Base-by-base conservation (phyloP, 2,797 vertebrate species). In the Geotrypetes seraphini region DNA sequence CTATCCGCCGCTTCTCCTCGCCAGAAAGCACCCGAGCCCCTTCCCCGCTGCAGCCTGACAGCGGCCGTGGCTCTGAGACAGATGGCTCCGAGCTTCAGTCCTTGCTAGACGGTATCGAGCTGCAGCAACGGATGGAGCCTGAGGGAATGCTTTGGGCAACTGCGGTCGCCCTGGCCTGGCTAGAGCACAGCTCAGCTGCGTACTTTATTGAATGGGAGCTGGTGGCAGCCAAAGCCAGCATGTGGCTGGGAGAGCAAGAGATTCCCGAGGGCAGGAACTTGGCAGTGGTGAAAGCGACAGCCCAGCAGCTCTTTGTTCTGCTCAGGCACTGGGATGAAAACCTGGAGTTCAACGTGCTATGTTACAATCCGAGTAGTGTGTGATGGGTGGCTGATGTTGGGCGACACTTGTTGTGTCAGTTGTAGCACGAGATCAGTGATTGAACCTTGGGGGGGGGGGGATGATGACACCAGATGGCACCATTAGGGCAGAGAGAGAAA, bases 251-350 rank as follows among this genome's bases (percentile, higher is more conserved):
- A 1, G 15, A 53, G n/a, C 95, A 99, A 66, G 44, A 55, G 28
- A 71, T 97, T 26, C 92, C 95, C 0, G 86, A 86, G 42, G 88
- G 86, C 18, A 76, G 75, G 34, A 88, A 88, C 4, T 65, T 85
- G 39, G 75, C 73, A 15, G 24, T 55, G 0, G 63, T 99, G 49
- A 93, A 89, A 67, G 71, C 90, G 0, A 81, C 91, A 0, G 94
- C 92, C 46, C 93, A 92, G 57, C 93, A 99, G 72, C 88, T 99
- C 19, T 97, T 99, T 5, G 90, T 97, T 54, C 86, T 99, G 45
- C 89, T 99, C 47, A 75, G 91, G 39, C 95, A 97, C 77, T 97
- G 95, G 95, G 86, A 99, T 11, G 92, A 99, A 32, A 97, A 90
- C 61, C 83, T 97, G 47, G 89, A 97, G 53, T 87, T 99, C 53